These are phyloP conservation scores for Pristionchus japonicus DNA, from an alignment of 2,888 invertebrate species.

Conservation along the genomic window DNA sequence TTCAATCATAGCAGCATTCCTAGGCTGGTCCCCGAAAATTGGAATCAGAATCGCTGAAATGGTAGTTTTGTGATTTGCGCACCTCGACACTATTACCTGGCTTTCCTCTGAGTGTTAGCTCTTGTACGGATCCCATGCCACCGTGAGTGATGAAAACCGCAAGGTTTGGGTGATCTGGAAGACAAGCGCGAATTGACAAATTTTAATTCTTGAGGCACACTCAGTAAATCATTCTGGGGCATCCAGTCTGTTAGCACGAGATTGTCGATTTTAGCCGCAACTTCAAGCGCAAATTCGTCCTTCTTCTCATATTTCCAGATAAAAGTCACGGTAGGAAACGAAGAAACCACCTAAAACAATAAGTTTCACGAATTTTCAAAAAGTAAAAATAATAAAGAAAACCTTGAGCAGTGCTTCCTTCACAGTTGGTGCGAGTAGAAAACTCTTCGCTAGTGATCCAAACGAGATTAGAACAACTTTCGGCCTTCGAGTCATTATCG, in stretches of 20 bases:
- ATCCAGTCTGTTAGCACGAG: background rate
- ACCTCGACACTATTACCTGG: too few species aligned
- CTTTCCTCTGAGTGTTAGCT: background rate
- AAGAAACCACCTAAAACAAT: background rate
- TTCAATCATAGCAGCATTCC: conserved; percentile 7
- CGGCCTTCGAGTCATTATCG: background rate
- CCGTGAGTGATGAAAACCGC: background rate
- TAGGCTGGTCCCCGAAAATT: background rate
- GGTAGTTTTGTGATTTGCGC: background rate
- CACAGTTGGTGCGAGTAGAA: background rate
- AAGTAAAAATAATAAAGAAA: background rate
- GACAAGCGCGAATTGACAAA: too few species aligned
- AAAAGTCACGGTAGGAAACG: background rate
- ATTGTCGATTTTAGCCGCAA: background rate
- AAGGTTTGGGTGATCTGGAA: background rate
- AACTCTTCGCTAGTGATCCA: background rate
- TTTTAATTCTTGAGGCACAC: too few species aligned
- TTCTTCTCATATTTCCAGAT: conserved; percentile 29
- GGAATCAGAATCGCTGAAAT: background rate
- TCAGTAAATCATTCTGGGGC: conserved; percentile 25
- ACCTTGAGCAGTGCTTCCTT: background rate
- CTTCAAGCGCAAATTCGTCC: background rate
- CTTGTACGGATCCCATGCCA: background rate
- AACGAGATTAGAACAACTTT: background rate
- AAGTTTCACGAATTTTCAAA: background rate